Base-by-base conservation (phyloP, 2,888 invertebrate species). In the Apotomis capreana region DNA sequence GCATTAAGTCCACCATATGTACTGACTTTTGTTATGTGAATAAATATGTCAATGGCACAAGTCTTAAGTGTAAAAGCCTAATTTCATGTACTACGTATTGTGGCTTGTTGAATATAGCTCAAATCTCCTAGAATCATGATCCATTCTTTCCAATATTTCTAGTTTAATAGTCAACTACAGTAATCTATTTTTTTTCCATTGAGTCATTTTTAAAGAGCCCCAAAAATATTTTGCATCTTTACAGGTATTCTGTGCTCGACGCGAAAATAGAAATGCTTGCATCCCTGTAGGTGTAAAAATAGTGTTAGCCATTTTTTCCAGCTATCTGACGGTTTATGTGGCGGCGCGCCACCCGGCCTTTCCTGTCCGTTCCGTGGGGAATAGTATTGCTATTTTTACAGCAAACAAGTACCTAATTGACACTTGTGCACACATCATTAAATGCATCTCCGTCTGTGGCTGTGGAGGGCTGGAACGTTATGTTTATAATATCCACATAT, bases 361-460 rank as follows among this genome's bases (percentile, higher is more conserved):
- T 76, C 74, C 75, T 76, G 74, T 75, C 69, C 78, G 77, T 76
- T 44, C 68, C 60, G 49, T 9, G 61, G 74, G 68, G 69, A 64
- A 54, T 44, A 55, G 63, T 72, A 58, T 70, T 58, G 70, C 78
- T 81, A 83, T 83, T 84, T 85, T 85, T 85, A 84, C 81, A 80
- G 79, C 77, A 80, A 78, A 80, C 78, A 78, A 80, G 79, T 75
- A 73, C 82, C 80, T 85, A 84, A 86, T 85, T 84, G 85, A 81
- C 85, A 84, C 82, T 84, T 84, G 77, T 81, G 83, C 83, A 83
- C 83, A 83, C 83, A 84, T 83, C 84, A 85, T 84, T 84, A 83
- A 79, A 75, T 79, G 79, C 78, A 76, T 74, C 80, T 74, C 74
- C 76, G 76, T 76, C 77, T 77, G 76, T 74, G 79, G 76, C 78